Base-by-base conservation (phyloP, 2,797 vertebrate genomes). In the Anguilla obscura region DNA sequence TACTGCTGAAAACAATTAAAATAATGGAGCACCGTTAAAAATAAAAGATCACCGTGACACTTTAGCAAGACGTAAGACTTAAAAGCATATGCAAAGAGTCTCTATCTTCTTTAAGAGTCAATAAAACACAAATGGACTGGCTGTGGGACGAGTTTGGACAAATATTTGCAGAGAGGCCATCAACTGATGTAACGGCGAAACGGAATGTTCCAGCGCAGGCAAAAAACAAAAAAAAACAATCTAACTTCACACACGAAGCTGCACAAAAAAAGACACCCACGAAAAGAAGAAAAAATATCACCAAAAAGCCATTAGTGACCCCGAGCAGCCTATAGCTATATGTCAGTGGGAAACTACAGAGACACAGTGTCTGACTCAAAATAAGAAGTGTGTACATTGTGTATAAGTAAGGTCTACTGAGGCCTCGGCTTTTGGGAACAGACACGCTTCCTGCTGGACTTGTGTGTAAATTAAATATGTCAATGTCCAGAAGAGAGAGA, bases 111-210 rank as follows among this genome's bases (percentile, higher is more conserved):
- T 33, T 40, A 14, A 76, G 74, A 33, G 10, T 4, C 33, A 40
- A 76, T 33, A 40, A 40, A 36, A 76, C 74, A 40, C 30, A 76
- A 76, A 76, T 21, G 30, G 33, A 12, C n/a, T 76, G 74, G 36
- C 74, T 40, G 33, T 8, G 36, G 33, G 40, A 76, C 16, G 30
- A 40, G 74, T 76, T 76, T 40, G 18, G 33, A 76, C 74, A 76
- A 76, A 76, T 76, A 76, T 76, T 76, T 76, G 74, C 74, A 76
- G 33, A 16, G 33, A 33, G 74, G 74, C 36, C 36, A 76, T 76
- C 74, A 76, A 76, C 36, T 76, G 74, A 76, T 36, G 74, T 16
- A 36, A 76, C 14, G 7, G 74, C 30, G 12, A 76, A 33, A 76
- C 74, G 74, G 74, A 76, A 76, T 76, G 74, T 76, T 76, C 74